phyloP scores from a whole-genome alignment of 1,140 invertebrate species.

The Lysiphlebus fabarum region DNA sequence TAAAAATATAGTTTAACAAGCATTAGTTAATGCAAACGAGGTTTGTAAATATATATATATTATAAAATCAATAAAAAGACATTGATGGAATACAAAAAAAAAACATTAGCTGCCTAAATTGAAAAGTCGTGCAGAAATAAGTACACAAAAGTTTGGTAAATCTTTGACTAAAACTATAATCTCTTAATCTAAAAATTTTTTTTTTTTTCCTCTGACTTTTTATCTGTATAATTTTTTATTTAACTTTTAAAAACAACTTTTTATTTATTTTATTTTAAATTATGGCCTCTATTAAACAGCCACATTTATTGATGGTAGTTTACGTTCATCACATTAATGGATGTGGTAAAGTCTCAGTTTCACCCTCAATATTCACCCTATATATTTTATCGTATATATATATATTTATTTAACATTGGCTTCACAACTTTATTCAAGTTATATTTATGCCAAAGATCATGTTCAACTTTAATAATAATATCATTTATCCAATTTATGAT shows the following conservation, averaged over 20 bases:
- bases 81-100: slow-evolving; percentile 4
- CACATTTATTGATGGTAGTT: background rate
- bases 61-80: background rate
- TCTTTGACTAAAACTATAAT: background rate
- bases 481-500: no score
- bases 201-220: background rate
- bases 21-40: slow-evolving; percentile 10
- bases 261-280: background rate
- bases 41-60: slow-evolving; percentile 12
- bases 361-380: background rate
- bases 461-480: slow-evolving; percentile 27
- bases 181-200: slow-evolving; percentile 12
- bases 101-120: slow-evolving; percentile 19
- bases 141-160: slow-evolving; percentile 18
- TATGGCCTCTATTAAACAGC: background rate
- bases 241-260: slow-evolving; percentile 9
- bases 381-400: background rate
- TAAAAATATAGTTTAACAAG: slow-evolving; percentile 16
- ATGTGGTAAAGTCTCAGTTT: slow-evolving; percentile 10
- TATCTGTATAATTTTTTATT: slow-evolving; percentile 12
- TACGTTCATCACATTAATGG: background rate
- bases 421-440: background rate
- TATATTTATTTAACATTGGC: background rate
- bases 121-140: slow-evolving; percentile 18
- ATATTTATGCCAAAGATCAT: slow-evolving; percentile 19